Conservation (phyloP, 2,113 vertebrate species). For the Synodontis membranacea region DNA sequence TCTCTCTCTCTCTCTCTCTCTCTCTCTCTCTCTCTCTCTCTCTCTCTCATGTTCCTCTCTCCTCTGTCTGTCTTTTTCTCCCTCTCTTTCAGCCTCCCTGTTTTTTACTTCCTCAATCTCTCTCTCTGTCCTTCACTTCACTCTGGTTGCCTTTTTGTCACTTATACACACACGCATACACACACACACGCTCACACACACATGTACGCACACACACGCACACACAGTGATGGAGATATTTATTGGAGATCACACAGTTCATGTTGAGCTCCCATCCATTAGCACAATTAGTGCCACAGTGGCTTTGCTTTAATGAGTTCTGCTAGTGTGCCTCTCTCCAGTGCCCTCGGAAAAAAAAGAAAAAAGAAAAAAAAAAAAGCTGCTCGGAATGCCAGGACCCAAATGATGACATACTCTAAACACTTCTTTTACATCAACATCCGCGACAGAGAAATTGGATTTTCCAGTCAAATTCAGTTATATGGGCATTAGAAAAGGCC, state of each 20-base stretch:
- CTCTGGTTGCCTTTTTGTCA: background rate
- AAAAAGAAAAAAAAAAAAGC: slow-evolving; percentile 44
- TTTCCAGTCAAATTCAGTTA: slow-evolving; percentile 13
- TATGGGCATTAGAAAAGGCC: background rate
- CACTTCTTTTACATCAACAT: background rate
- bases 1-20: slow-evolving; percentile 51
- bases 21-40: background rate
- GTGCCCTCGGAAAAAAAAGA: slow-evolving; percentile 42
- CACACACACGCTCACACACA: slow-evolving; percentile 1
- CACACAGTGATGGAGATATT: slow-evolving; percentile 33
- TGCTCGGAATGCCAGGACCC: slow-evolving; percentile 48
- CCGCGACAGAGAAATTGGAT: background rate
- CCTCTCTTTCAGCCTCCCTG: background rate
- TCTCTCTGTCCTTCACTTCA: background rate
- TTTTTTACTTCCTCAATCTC: no score
- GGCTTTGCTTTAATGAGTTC: slow-evolving; percentile 29
- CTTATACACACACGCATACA: background rate
- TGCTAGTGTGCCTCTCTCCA: slow-evolving; percentile 41
- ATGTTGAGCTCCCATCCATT: slow-evolving; percentile 35
- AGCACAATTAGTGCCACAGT: slow-evolving; percentile 42
- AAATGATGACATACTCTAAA: slow-evolving; percentile 21
- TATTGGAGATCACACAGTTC: slow-evolving; percentile 43
- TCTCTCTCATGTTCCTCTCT: slow-evolving; percentile 45
- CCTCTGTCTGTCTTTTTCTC: background rate
- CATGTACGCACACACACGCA: slow-evolving; percentile 32